These are phyloP conservation scores for Crematogaster levior DNA, from an alignment of 2,888 invertebrate genomes.

Conservation along the genomic window DNA sequence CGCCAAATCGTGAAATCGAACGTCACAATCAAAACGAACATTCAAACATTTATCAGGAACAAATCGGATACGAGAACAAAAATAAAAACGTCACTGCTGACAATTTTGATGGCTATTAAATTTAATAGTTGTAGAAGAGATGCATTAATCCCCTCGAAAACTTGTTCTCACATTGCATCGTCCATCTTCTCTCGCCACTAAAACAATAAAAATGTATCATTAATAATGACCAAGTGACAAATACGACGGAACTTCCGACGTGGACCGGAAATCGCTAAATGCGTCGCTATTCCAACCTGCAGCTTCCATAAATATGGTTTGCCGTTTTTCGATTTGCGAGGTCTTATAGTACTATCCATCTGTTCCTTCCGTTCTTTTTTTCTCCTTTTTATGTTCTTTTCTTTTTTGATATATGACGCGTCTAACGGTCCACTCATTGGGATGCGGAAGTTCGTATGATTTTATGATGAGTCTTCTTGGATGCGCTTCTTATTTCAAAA, in stretches of 20 bases:
- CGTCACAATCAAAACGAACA: not conserved
- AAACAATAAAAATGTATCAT: slow-evolving; percentile 70
- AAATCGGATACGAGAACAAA: slow-evolving; percentile 60
- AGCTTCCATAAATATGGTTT: slow-evolving; percentile 30
- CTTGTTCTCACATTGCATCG: slow-evolving; percentile 48
- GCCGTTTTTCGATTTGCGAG: slow-evolving; percentile 19
- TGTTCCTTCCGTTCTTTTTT: slow-evolving; percentile 23
- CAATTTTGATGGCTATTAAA: slow-evolving; percentile 78
- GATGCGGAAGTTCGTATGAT: not conserved
- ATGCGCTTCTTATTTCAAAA: not conserved
- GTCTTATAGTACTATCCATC: slow-evolving; percentile 16
- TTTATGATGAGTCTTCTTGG: not conserved
- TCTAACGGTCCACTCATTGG: not conserved
- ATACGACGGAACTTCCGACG: slow-evolving; percentile 83
- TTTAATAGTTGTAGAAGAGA: slow-evolving; percentile 77
- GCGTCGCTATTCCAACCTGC: slow-evolving; percentile 55
- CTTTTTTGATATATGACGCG: not conserved
- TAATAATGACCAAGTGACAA: slow-evolving; percentile 77
- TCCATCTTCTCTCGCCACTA: slow-evolving; percentile 57
- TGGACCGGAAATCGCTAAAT: slow-evolving; percentile 79
- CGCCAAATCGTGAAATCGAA: not conserved
- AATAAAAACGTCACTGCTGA: slow-evolving; percentile 58
- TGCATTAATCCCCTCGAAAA: slow-evolving; percentile 60
- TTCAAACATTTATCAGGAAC: slow-evolving; percentile 43
- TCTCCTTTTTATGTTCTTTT: not conserved